A percentile compares a stretch with the other conserved stretches of the same genome.
phyloP scores from a whole-genome alignment of 2,888 invertebrate species.

The Cephonodes hylas region DNA sequence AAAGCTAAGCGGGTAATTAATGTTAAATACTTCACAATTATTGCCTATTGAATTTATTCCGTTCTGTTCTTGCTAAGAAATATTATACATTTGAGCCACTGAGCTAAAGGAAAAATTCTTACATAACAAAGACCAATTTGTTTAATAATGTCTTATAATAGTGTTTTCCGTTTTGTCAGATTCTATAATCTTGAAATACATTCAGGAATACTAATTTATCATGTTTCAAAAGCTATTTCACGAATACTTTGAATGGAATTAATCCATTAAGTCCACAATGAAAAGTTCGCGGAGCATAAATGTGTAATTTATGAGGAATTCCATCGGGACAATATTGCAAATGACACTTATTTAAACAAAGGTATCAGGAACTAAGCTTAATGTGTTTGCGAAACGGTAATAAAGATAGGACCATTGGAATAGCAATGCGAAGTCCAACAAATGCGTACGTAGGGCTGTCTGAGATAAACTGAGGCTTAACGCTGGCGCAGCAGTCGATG shows the following conservation, averaged over 20 bases:
- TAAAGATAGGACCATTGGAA: constrained; percentile 65
- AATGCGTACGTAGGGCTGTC: constrained; percentile 65
- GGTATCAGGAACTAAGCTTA: constrained; percentile 38
- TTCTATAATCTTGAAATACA: not conserved
- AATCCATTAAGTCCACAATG: not conserved
- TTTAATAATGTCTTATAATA: not conserved
- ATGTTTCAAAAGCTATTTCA: not conserved
- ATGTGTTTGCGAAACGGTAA: constrained; percentile 52
- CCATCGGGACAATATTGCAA: constrained; percentile 7
- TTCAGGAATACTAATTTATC: not conserved
- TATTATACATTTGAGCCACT: not conserved
- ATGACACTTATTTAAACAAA: constrained; percentile 20
- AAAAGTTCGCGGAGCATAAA: constrained; percentile 1
- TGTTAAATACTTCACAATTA: not conserved
- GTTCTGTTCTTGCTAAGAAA: not conserved
- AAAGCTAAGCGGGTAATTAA: not conserved
- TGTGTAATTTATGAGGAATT: constrained; percentile 5
- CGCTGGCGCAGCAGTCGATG: constrained; percentile 70
- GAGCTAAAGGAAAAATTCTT: not conserved
- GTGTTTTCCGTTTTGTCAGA: not conserved
- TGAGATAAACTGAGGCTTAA: constrained; percentile 74
- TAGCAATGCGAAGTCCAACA: constrained; percentile 64
- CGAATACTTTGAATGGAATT: not conserved
- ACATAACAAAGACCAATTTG: not conserved
- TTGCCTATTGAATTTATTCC: not conserved